A percentile compares a stretch with the other conserved stretches of the same genome.
Conservation (phyloP, 2,797 vertebrate genomes). For the Leucoraja ocellata region DNA sequence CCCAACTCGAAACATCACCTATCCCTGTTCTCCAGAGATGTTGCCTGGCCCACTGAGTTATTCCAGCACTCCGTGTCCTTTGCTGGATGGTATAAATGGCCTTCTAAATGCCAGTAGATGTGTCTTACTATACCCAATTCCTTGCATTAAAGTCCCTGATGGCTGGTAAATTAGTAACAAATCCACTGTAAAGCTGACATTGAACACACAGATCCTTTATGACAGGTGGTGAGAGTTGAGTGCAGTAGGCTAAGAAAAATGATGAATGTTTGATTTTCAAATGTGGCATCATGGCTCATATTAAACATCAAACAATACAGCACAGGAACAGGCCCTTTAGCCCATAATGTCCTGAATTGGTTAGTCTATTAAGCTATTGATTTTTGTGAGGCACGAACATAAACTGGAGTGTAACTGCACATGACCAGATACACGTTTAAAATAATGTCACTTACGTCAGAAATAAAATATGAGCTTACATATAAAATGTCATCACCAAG, state of each 20-base stretch:
- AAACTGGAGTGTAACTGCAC: not conserved
- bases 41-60: too few relatives aligned
- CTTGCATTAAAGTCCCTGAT: not conserved
- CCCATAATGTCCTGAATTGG: too few relatives aligned
- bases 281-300: not conserved
- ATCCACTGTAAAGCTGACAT: not conserved
- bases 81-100: not conserved
- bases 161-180: not conserved
- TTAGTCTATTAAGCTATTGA: too few relatives aligned
- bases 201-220: not conserved
- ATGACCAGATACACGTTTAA: not conserved
- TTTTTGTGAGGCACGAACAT: not conserved
- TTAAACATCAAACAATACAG: not conserved
- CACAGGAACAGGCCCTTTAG: too few relatives aligned
- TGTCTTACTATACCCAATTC: not conserved
- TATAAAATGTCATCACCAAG: not conserved
- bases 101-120: not conserved
- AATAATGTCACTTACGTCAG: not conserved
- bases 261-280: not conserved
- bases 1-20: too few relatives aligned
- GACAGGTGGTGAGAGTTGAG: too few relatives aligned
- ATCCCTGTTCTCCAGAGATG: too few relatives aligned
- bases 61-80: too few relatives aligned
- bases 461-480: not conserved
- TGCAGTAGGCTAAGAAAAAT: not conserved